Evolutionary conservation across 2,113 vertebrate species (phyloP), one percentile per base, ranked within the genome.

Genomic region (Seriola aureovittata): DNA sequence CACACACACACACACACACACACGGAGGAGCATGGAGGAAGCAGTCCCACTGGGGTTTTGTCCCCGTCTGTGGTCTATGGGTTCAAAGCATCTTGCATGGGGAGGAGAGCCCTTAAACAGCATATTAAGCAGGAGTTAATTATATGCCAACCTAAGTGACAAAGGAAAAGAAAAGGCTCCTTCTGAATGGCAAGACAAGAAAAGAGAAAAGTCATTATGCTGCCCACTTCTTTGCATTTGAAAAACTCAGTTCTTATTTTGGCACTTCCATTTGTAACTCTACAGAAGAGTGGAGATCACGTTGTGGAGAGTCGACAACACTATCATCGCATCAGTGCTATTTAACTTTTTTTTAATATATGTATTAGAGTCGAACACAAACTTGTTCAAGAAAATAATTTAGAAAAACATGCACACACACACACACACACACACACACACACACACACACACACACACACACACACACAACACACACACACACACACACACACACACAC

Each of bases 41-140:
- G 90, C 85, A 77, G 91, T 91, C 94, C 94, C 90, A 93, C 93
- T 93, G 93, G 89, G 93, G 90, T 91, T 95, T 94, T 94, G 89
- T 93, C 89, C 90, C 90, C 77, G 86, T 87, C 88, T 89, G 90
- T 93, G 94, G 93, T 92, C 85, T 91, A 90, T 85, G 92, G 94
- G 93, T 95, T 95, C 94, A 95, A 95, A 95, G 94, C 91, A 86
- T 84, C 90, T 92, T 80, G 82, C 95, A 93, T 87, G 92, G 94
- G 93, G 94, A 95, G 94, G 88, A 93, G 92, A 93, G 85, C 90
- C 91, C 93, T 94, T 95, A 94, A 94, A 95, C 93, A 93, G 95
- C 95, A 96, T 95, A 96, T 96, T 96, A 96, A 96, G 93, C 93
- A 94, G 93, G 93, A 95, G 95, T 96, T 95, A 96, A 96, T 96